Evolutionary conservation across 2,797 vertebrate species (phyloP).

Genomic region (Geotrypetes seraphini): DNA sequence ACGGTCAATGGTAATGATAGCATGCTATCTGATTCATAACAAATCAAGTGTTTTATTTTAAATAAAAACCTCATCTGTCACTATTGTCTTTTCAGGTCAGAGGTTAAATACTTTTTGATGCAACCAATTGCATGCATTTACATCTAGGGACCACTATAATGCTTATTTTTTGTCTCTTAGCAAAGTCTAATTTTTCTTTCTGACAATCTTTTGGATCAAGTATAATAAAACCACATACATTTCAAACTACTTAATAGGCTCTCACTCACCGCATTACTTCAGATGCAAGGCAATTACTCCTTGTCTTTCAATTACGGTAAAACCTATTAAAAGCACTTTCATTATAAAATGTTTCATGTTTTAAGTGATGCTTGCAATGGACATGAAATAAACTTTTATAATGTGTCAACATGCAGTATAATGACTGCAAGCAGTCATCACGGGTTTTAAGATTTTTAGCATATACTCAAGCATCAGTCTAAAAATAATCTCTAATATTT

Average conservation of each 20-base stretch:
- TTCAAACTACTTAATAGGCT: slow-evolving; percentile 22
- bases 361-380: slow-evolving; percentile 7
- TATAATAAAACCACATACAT: slow-evolving; percentile 11
- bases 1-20: slow-evolving; percentile 23
- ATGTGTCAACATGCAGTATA: slow-evolving; percentile 1
- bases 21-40: slow-evolving; percentile 25
- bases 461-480: too few relatives aligned
- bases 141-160: slow-evolving; percentile 6
- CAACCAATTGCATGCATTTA: slow-evolving; percentile 6
- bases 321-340: slow-evolving; percentile 15
- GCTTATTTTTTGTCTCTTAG: slow-evolving; percentile 19
- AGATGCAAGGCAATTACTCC: slow-evolving; percentile 8
- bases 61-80: slow-evolving; percentile 21
- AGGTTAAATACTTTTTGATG: slow-evolving; percentile 11
- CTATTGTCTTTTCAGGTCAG: slow-evolving; percentile 28
- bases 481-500: too few relatives aligned
- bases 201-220: slow-evolving; percentile 3
- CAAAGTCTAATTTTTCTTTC: slow-evolving; percentile 12
- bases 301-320: slow-evolving; percentile 18
- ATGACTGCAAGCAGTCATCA: slow-evolving; percentile 1
- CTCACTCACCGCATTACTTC: slow-evolving; percentile 7
- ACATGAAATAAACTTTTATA: slow-evolving; percentile 10
- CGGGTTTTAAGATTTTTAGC: not conserved
- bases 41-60: slow-evolving; percentile 30
- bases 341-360: slow-evolving; percentile 15